Evolutionary conservation across 1,140 invertebrate species (phyloP).

Genomic region (Belonocnema kinseyi): DNA sequence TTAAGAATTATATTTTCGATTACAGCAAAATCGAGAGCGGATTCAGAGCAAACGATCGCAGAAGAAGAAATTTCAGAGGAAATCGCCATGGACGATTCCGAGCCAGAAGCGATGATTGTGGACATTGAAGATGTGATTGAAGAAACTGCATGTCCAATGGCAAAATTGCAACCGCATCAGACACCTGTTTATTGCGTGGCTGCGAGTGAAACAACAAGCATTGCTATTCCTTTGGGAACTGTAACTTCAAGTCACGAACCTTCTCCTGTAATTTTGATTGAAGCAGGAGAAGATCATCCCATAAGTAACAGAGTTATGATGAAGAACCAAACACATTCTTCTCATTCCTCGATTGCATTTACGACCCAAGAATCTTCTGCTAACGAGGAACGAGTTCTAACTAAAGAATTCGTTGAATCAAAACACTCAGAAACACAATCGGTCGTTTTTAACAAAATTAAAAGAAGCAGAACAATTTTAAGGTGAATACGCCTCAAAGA

Average conservation of each 20-base stretch:
- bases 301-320: conserved; percentile 9
- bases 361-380: not conserved
- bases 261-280: conserved; percentile 58
- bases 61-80: conserved; percentile 56
- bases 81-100: conserved; percentile 74
- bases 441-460: conserved; percentile 8
- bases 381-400: no score
- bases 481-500: not conserved
- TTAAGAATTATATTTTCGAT: not conserved
- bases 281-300: conserved; percentile 50
- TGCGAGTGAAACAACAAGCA: conserved; percentile 71
- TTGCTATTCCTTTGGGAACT: conserved; percentile 65
- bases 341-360: conserved; percentile 18
- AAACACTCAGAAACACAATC: not conserved
- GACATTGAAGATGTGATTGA: conserved; percentile 75
- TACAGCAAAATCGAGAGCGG: conserved; percentile 51
- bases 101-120: conserved; percentile 73
- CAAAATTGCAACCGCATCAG: conserved; percentile 80
- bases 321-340: not conserved
- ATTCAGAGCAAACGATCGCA: conserved; percentile 55
- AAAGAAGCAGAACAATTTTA: conserved; percentile 15
- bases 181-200: conserved; percentile 81
- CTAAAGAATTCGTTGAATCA: not conserved
- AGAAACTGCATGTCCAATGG: conserved; percentile 77
- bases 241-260: conserved; percentile 63